phyloP scores from a whole-genome alignment of 2,113 vertebrate species.

The Myrmecophaga tridactyla region DNA sequence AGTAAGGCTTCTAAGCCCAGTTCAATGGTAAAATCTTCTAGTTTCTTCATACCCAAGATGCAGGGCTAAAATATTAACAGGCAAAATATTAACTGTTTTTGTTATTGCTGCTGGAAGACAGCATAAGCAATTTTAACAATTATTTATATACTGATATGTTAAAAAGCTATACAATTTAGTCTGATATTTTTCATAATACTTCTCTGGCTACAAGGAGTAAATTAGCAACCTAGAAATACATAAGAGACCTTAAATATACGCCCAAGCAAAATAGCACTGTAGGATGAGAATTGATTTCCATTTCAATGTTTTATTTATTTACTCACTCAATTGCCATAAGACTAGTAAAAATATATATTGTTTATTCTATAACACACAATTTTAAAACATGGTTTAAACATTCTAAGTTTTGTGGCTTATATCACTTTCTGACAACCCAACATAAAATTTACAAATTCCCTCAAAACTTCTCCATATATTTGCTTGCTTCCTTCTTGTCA shows the following conservation, averaged over 20 bases:
- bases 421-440: background rate
- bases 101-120: background rate
- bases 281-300: background rate
- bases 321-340: background rate
- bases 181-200: background rate
- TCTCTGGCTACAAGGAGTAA: background rate
- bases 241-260: background rate
- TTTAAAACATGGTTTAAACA: constrained; percentile 6
- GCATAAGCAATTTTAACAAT: background rate
- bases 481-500: background rate
- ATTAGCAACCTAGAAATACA: background rate
- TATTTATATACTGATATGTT: constrained; percentile 1
- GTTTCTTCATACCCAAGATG: background rate
- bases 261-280: background rate
- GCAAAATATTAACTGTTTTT: background rate
- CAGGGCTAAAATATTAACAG: background rate
- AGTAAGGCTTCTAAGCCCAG: background rate
- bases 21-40: background rate
- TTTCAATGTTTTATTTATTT: constrained; percentile 23
- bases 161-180: background rate
- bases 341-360: background rate
- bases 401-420: background rate
- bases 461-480: background rate
- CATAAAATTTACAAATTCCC: constrained; percentile 16
- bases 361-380: background rate